These are phyloP conservation scores for Corapipo altera DNA, from an alignment of 2,113 vertebrate species.

Conservation along the genomic window DNA sequence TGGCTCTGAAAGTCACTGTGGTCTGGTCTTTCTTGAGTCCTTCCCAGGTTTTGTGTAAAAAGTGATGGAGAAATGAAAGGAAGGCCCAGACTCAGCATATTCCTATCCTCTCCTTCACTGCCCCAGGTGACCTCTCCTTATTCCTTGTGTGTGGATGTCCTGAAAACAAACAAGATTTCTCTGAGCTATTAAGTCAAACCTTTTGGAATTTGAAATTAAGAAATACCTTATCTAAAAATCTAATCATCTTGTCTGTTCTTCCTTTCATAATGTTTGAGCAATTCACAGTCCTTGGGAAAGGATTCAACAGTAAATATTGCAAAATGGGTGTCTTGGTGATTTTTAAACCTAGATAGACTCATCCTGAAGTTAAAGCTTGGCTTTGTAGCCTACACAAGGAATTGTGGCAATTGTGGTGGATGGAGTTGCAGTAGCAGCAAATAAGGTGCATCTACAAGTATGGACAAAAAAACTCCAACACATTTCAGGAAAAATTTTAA, in stretches of 20 bases:
- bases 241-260: neutral
- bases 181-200: neutral
- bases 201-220: neutral
- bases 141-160: neutral
- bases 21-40: neutral
- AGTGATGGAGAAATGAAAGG: neutral
- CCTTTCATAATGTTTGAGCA: neutral
- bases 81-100: rapidly evolving
- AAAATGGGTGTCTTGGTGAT: neutral
- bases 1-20: neutral
- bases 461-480: neutral
- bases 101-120: neutral
- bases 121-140: neutral
- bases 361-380: neutral
- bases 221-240: neutral
- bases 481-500: neutral
- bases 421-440: neutral
- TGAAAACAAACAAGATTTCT: neutral
- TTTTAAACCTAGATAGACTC: neutral
- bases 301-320: neutral
- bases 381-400: neutral
- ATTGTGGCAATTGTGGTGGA: neutral
- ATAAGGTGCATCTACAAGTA: neutral
- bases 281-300: neutral
- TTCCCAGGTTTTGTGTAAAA: neutral